Evolutionary conservation across 2,797 vertebrate species (phyloP), one percentile per base, ranked within the genome.

Genomic region (Loris lydekkerianus): DNA sequence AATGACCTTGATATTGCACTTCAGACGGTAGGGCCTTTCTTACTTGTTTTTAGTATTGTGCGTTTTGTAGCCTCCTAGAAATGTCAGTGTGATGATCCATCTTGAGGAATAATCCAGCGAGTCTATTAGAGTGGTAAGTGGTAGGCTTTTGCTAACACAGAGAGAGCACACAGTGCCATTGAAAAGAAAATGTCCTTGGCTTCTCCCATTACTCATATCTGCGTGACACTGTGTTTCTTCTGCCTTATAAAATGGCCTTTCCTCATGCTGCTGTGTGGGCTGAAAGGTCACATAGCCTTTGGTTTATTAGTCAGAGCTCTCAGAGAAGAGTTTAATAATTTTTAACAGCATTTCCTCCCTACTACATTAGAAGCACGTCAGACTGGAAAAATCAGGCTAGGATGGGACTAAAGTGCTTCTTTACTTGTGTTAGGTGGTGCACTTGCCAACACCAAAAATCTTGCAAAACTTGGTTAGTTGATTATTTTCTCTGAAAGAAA

Each of bases 61-160:
- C 25, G 94, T 97, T 97, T 85, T 43, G 60, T 76, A 97, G 86
- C 67, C 91, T 97, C 95, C 94, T 93, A 95, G 69, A 96, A 97
- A 97, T 96, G 94, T 92, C 97, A 97, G 75, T 92, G 91, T 37
- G 15, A 73, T 86, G 85, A 75, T 96, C 94, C 85, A 40, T 96
- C 95, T 98, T 5, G 86, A 93, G 94, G 86, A 97, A 93, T 96
- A 98, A 97, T 93, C 96, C 94, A 95, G 87, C 95, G 95, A 97
- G 95, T 97, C 89, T 97, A 93, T 97, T 97, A 97, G 76, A 97
- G 81, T 81, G 96, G 96, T 97, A 97, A 97, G 97, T 96, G 90
- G 93, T 67, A 82, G 94, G 76, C 86, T 95, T 98, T 94, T 80
- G 72, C 73, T 93, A 90, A 81, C 83, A 77, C 94, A 97, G 94